phyloP scores from a whole-genome alignment of 2,888 invertebrate species.

The Amorpha juglandis region DNA sequence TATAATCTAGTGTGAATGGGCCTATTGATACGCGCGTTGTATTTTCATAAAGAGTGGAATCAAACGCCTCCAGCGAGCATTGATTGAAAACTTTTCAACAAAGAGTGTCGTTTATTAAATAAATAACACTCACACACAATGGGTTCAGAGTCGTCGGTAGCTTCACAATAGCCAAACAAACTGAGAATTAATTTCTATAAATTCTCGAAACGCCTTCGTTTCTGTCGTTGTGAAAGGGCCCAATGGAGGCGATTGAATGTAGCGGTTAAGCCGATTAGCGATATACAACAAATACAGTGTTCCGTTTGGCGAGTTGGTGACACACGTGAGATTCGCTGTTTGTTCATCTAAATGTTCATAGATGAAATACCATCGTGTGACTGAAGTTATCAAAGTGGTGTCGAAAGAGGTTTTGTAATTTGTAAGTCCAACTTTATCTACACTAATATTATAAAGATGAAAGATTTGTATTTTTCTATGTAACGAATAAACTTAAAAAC shows the following conservation, averaged over 20 bases:
- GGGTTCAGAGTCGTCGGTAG: constrained; percentile 65
- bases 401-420: background rate
- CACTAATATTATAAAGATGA: no score
- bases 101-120: constrained; percentile 78
- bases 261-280: constrained; percentile 79
- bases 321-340: constrained; percentile 66
- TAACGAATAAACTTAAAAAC: no score
- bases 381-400: constrained; percentile 17
- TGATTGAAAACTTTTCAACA: constrained; percentile 68
- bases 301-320: constrained; percentile 52
- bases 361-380: constrained; percentile 4
- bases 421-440: no score
- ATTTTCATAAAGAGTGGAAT: constrained; percentile 40
- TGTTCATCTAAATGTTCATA: constrained; percentile 49
- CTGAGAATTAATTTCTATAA: constrained; percentile 81
- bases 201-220: constrained; percentile 79
- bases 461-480: no score
- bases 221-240: constrained; percentile 60
- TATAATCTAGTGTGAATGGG: constrained; percentile 38
- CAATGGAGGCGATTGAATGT: constrained; percentile 61
- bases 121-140: constrained; percentile 76
- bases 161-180: constrained; percentile 78
- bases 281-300: constrained; percentile 73
- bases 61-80: constrained; percentile 56
- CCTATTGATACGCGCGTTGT: constrained; percentile 37